Evolutionary conservation across 2,888 invertebrate species (phyloP).

Genomic region (Onchidella celtica): DNA sequence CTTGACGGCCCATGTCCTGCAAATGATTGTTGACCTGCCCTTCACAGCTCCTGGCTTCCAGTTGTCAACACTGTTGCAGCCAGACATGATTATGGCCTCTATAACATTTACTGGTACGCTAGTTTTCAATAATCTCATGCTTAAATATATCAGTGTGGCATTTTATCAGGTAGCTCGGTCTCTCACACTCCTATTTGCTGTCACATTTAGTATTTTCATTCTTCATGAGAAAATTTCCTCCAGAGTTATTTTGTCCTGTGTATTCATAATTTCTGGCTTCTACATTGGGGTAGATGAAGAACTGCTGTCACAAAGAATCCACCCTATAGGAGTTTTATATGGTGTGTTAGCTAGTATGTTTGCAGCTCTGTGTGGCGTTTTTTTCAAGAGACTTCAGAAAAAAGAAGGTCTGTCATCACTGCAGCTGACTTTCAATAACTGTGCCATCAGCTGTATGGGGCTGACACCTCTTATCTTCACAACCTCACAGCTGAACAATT

Average conservation of each 20-base stretch:
- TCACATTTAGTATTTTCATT: conserved; percentile 73
- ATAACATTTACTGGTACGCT: conserved; percentile 73
- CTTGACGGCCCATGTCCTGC: conserved; percentile 59
- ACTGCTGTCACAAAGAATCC: conserved; percentile 72
- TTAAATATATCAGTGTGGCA: conserved; percentile 78
- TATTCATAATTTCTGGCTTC: conserved; percentile 75
- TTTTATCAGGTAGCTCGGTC: conserved; percentile 80
- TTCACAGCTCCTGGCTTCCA: conserved; percentile 13
- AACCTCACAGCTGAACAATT: conserved; percentile 72
- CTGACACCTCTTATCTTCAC: conserved; percentile 73
- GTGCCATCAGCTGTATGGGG: conserved; percentile 72
- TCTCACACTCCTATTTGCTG: conserved; percentile 78
- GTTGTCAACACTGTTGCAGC: conserved; percentile 29
- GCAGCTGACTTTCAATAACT: conserved; percentile 75
- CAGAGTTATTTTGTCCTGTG: conserved; percentile 70
- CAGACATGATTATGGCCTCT: conserved; percentile 71
- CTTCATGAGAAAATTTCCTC: conserved; percentile 68
- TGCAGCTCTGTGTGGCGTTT: conserved; percentile 77
- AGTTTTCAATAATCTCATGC: conserved; percentile 78
- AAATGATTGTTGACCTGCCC: conserved; percentile 19
- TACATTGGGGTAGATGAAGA: conserved; percentile 78
- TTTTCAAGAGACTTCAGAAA: conserved; percentile 74
- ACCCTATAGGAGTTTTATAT: conserved; percentile 75
- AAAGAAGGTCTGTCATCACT: conserved; percentile 70
- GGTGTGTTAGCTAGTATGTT: conserved; percentile 77